phyloP scores from a whole-genome alignment of 2,113 vertebrate genomes.

The Hippocampus barbouri region DNA sequence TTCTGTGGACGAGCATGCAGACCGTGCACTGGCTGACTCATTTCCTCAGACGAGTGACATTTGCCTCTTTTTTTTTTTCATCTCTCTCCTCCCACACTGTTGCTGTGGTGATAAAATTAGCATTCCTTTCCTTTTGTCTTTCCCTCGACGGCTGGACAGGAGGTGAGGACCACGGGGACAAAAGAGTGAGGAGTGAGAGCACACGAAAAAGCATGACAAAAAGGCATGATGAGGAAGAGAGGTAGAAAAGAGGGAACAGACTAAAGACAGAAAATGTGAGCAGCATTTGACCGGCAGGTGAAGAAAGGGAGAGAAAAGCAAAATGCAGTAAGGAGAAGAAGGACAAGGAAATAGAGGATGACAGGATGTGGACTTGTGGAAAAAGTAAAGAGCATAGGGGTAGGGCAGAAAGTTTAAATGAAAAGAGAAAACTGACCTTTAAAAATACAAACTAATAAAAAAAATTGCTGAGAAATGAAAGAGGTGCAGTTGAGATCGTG shows the following conservation, averaged over 20 bases:
- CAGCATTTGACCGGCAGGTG: slow-evolving; percentile 22
- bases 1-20: slow-evolving; percentile 31
- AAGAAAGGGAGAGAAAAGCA: slow-evolving; percentile 20
- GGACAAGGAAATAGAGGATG: slow-evolving; percentile 33
- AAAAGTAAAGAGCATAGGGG: slow-evolving; percentile 31
- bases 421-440: slow-evolving; percentile 52
- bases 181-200: slow-evolving; percentile 37
- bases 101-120: slow-evolving; percentile 69
- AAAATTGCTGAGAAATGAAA: slow-evolving; percentile 36
- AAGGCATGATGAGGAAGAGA: slow-evolving; percentile 33
- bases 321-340: slow-evolving; percentile 16
- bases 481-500: slow-evolving; percentile 36
- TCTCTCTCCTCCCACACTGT: slow-evolving; percentile 44
- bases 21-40: slow-evolving; percentile 58
- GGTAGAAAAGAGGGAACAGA: slow-evolving; percentile 17
- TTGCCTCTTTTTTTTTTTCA: slow-evolving; percentile 30
- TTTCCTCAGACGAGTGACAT: slow-evolving; percentile 69
- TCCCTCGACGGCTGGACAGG: slow-evolving; percentile 60
- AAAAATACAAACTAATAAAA: slow-evolving; percentile 42
- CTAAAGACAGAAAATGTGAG: slow-evolving; percentile 28
- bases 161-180: slow-evolving; percentile 63
- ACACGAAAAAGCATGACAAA: slow-evolving; percentile 46
- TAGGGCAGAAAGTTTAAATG: background rate
- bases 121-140: slow-evolving; percentile 66
- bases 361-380: slow-evolving; percentile 44